Percentiles rank a stretch among this genome's conserved stretches.
Evolutionary conservation across 2,797 vertebrate species (phyloP).

Genomic region (Manis pentadactyla): DNA sequence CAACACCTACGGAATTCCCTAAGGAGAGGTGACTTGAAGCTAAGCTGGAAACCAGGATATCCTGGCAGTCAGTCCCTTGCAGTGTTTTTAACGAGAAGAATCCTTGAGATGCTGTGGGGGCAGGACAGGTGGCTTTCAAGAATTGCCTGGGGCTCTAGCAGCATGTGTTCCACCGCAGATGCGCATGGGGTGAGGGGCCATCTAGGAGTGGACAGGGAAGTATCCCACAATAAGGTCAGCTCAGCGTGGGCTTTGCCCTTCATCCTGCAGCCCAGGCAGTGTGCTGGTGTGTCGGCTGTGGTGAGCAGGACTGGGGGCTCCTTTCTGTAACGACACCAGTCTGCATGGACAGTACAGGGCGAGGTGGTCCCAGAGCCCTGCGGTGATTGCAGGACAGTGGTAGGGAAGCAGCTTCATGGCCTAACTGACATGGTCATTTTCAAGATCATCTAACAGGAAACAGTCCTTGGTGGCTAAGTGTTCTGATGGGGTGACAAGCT

Average conservation of each 20-base stretch:
- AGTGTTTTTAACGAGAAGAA: rapidly evolving
- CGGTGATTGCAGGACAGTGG: background rate
- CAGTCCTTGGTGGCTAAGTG: background rate
- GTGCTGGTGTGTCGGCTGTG: background rate
- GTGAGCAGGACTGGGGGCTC: background rate
- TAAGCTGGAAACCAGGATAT: background rate
- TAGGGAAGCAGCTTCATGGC: background rate
- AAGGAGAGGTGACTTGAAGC: background rate
- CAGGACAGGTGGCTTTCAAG: background rate
- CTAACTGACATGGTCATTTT: background rate
- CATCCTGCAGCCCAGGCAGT: rapidly evolving
- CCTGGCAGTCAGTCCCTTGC: background rate
- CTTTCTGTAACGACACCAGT: background rate
- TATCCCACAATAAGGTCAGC: background rate
- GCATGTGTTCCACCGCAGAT: rapidly evolving
- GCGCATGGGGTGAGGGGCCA: rapidly evolving
- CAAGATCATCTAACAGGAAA: background rate
- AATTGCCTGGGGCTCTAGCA: background rate
- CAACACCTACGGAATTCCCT: background rate
- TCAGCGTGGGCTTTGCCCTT: background rate
- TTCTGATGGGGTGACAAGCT: background rate
- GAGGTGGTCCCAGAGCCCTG: background rate
- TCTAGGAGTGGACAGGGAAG: background rate
- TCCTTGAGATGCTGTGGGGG: background rate
- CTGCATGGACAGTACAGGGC: rapidly evolving